Conservation (phyloP, 2,888 invertebrate genomes). For the Notodonta dromedarius region DNA sequence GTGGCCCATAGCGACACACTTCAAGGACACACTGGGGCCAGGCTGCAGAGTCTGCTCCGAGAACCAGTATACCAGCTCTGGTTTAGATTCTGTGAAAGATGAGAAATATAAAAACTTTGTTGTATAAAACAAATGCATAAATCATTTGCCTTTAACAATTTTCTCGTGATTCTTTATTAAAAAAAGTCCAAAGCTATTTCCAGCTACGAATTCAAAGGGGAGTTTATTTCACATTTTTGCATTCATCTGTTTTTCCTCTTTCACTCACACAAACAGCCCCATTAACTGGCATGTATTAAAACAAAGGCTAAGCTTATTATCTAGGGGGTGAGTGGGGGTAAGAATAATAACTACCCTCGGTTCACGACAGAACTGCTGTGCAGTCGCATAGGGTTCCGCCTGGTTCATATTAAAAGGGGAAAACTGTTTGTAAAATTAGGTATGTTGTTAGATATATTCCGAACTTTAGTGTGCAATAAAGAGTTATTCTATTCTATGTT, state of each 20-base stretch:
- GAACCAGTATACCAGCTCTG: slow-evolving; percentile 95
- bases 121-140: too few species aligned
- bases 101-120: slow-evolving; percentile 5
- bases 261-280: slow-evolving; percentile 28
- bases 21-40: slow-evolving; percentile 95
- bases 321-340: slow-evolving; percentile 21
- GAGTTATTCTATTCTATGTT: too few species aligned
- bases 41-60: slow-evolving; percentile 96
- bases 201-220: slow-evolving; percentile 18
- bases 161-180: neutral
- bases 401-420: slow-evolving; percentile 36
- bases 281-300: slow-evolving; percentile 38
- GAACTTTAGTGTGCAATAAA: too few species aligned
- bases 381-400: slow-evolving; percentile 20
- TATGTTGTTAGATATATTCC: too few species aligned
- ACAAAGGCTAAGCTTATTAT: slow-evolving; percentile 46
- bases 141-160: too few species aligned
- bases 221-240: slow-evolving; percentile 23
- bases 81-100: slow-evolving; percentile 89
- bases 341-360: slow-evolving; percentile 32
- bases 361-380: slow-evolving; percentile 20
- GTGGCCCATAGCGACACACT: slow-evolving; percentile 97
- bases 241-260: slow-evolving; percentile 23
- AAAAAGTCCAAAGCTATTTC: neutral
- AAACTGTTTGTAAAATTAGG: neutral